Conservation (phyloP, 2,797 vertebrate genomes). For the Crenichthys baileyi region DNA sequence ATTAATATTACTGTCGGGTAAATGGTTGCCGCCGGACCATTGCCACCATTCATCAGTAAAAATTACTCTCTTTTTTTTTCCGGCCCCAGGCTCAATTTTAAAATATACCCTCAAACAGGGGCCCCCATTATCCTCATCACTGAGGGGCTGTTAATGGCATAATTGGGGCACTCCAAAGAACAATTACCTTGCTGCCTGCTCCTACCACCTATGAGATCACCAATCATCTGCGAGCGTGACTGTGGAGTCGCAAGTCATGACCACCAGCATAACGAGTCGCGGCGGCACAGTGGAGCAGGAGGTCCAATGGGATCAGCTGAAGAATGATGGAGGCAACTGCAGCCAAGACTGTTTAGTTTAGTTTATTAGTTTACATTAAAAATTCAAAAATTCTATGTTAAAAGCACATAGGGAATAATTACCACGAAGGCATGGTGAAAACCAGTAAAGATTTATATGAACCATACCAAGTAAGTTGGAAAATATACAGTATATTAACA, state of each 20-base stretch:
- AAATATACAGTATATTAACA: too few species aligned
- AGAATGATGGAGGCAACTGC: constrained; percentile 20
- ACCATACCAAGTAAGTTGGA: too few species aligned
- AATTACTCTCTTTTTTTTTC: constrained; percentile 83
- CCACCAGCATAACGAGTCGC: constrained; percentile 24
- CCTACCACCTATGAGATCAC: constrained; percentile 80
- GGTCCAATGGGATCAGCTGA: constrained; percentile 61
- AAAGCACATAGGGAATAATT: too few species aligned
- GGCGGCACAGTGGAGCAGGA: constrained; percentile 44
- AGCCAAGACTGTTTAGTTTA: constrained; percentile 28
- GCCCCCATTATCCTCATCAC: constrained; percentile 91
- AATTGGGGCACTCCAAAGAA: constrained; percentile 93
- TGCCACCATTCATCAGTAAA: constrained; percentile 90
- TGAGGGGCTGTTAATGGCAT: constrained; percentile 90
- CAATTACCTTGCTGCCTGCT: constrained; percentile 86
- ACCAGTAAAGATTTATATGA: too few species aligned
- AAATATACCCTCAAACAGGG: too few species aligned
- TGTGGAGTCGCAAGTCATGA: constrained; percentile 60
- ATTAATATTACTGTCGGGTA: constrained; percentile 97
- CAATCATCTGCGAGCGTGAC: constrained; percentile 85
- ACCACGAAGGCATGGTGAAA: too few species aligned
- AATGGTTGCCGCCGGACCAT: constrained; percentile 87
- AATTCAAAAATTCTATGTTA: too few species aligned
- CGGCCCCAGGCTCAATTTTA: constrained; percentile 88
- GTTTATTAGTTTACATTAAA: too few species aligned